A percentile compares a stretch with the other conserved stretches of the same genome.
These are phyloP conservation scores for Puffinus mauretanicus DNA, from an alignment of 2,113 vertebrate genomes.

Conservation along the genomic window DNA sequence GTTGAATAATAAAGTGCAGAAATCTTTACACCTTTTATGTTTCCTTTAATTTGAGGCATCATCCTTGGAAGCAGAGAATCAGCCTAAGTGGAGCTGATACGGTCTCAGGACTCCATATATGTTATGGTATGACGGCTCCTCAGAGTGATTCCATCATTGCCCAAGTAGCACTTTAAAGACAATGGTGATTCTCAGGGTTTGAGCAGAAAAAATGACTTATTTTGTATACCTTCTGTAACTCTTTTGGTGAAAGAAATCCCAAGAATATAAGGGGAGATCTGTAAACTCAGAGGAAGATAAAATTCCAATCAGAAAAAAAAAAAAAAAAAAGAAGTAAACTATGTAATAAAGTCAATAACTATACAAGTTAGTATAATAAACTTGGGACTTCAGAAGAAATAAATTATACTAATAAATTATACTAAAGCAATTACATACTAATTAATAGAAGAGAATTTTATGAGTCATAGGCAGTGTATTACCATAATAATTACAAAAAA, in stretches of 20 bases:
- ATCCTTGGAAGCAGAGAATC: neutral
- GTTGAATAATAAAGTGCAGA: neutral
- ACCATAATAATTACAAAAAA: constrained; percentile 66
- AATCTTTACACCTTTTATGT: neutral
- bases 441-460: constrained; percentile 43
- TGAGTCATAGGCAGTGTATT: constrained; percentile 50
- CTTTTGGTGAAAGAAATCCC: neutral
- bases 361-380: constrained; percentile 36
- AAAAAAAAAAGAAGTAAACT: neutral
- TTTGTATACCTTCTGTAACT: neutral
- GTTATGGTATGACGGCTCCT: neutral
- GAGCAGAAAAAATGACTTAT: neutral
- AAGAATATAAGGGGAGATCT: neutral
- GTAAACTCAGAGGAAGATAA: neutral
- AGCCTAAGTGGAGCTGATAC: neutral
- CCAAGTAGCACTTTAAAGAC: fast-evolving
- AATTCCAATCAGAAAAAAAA: neutral
- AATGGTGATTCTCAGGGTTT: neutral
- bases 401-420: constrained; percentile 50
- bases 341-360: constrained; percentile 19
- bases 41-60: neutral
- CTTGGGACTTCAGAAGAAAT: constrained; percentile 34
- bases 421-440: constrained; percentile 54
- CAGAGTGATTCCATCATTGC: neutral
- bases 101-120: neutral